These are phyloP conservation scores for Lagorchestes hirsutus DNA, from an alignment of 2,797 vertebrate species.

Conservation along the genomic window DNA sequence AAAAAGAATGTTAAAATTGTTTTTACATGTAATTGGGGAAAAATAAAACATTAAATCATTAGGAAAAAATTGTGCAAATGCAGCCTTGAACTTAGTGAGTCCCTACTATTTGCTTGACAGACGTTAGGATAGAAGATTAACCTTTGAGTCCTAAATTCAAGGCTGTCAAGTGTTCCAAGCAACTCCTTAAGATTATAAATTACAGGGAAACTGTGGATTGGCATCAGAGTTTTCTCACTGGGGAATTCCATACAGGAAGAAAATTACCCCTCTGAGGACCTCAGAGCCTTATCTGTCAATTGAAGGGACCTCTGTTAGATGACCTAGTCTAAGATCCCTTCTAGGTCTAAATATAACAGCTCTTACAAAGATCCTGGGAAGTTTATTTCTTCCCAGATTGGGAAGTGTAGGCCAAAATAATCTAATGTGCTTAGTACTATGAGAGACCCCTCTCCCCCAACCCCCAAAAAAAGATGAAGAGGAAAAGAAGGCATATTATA, in stretches of 20 bases:
- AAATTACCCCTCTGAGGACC: neutral
- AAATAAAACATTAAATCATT: neutral
- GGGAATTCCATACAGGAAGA: neutral
- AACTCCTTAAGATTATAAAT: neutral
- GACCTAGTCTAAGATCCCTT: neutral
- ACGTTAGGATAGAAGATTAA: neutral
- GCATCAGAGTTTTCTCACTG: neutral
- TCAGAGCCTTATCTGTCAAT: neutral
- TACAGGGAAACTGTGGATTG: neutral
- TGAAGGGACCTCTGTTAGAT: neutral
- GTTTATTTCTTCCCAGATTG: neutral
- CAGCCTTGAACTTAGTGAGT: neutral
- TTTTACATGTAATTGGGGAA: neutral
- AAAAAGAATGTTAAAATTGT: neutral
- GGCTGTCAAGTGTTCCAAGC: too few relatives aligned
- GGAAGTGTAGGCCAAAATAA: neutral
- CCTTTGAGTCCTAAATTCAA: neutral
- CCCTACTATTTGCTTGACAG: neutral
- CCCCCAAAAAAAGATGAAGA: neutral
- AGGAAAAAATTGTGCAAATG: neutral
- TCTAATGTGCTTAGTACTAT: neutral
- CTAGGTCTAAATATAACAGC: neutral
- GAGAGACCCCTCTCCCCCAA: neutral
- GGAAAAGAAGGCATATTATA: neutral
- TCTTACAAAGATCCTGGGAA: neutral